Conservation (phyloP, 2,797 vertebrate species). For the Muscicapa striata region DNA sequence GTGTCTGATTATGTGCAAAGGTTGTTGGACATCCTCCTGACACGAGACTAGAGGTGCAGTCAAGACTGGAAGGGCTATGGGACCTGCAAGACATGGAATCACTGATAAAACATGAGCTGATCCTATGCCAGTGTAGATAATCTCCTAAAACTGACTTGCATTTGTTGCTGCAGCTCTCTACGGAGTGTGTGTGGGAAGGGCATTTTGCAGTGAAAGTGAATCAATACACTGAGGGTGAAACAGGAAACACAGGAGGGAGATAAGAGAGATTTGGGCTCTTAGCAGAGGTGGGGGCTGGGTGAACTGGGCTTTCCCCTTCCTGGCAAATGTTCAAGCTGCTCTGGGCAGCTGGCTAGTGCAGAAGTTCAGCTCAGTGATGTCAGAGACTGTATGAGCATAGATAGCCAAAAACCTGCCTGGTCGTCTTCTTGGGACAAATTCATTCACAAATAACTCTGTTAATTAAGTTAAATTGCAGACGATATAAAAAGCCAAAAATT, state of each 20-base stretch:
- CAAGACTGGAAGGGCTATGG: neutral
- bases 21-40: neutral
- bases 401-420: neutral
- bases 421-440: neutral
- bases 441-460: neutral
- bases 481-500: neutral
- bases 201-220: neutral
- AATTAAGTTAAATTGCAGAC: neutral
- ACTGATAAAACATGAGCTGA: neutral
- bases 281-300: too few relatives aligned
- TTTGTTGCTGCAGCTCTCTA: neutral
- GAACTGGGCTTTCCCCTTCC: neutral
- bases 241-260: neutral
- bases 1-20: neutral
- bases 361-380: neutral
- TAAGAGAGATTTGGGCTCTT: neutral
- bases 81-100: neutral
- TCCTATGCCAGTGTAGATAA: neutral
- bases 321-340: neutral
- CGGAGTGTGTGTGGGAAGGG: neutral
- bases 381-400: neutral
- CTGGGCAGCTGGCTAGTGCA: neutral
- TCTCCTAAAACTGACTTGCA: neutral
- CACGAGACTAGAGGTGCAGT: fast-evolving
- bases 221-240: neutral